Evolutionary conservation across 2,113 vertebrate genomes (phyloP).

Genomic region (Oreotrochilus melanogaster): DNA sequence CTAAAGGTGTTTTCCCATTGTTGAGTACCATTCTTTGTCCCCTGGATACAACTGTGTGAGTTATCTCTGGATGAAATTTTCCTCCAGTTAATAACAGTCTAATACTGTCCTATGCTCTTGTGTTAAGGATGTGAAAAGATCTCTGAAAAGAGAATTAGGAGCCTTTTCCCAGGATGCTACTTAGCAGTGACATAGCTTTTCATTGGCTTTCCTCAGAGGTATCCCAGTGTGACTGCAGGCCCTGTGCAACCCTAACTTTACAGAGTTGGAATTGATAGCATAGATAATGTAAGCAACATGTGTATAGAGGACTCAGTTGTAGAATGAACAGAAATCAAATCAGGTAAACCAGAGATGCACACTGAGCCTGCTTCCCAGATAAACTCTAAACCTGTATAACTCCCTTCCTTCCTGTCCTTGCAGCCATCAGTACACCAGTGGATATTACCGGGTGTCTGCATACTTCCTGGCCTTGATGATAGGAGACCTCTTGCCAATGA

Average conservation of each 20-base stretch:
- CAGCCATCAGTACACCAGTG: conserved; percentile 79
- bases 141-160: neutral
- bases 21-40: neutral
- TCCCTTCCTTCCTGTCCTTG: conserved; percentile 36
- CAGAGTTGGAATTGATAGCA: neutral
- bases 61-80: neutral
- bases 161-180: neutral
- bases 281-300: neutral
- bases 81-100: neutral
- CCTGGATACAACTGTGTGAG: neutral
- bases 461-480: conserved; percentile 76
- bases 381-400: conserved; percentile 17
- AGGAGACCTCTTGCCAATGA: conserved; percentile 77
- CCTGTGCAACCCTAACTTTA: neutral
- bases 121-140: neutral
- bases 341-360: neutral
- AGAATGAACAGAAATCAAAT: neutral
- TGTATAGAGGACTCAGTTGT: neutral
- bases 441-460: conserved; percentile 73
- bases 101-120: neutral
- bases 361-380: neutral
- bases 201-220: neutral
- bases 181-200: neutral
- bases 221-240: neutral
- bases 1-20: neutral